Base-by-base conservation (phyloP, 2,888 invertebrate species). In the Antheraea assamensis region DNA sequence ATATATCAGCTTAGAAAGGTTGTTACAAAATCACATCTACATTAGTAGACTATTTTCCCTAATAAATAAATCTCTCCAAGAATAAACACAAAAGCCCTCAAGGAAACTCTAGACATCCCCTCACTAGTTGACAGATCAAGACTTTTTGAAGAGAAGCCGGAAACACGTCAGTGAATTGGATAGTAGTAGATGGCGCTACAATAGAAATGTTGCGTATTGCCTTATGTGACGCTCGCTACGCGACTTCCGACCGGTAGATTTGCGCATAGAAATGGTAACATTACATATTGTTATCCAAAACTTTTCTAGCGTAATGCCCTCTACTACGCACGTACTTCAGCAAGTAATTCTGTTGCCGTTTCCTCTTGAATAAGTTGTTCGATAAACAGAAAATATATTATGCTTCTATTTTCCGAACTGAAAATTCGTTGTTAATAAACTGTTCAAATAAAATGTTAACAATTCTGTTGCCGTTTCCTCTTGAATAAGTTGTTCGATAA, bases 251-350 rank as follows among this genome's bases (percentile, higher is more conserved):
- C 77, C 83, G 87, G 88, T 88, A 88, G 86, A 87, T 87, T 85
- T 86, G 79, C 91, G 94, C 94, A 94, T 94, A 94, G 87, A 92
- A 94, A 94, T 93, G 91, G 93, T 92, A 91, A 88, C 90, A 94
- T 94, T 94, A 94, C 82, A 87, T 87, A 92, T 94, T 94, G 93
- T 94, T 91, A 92, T 85, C 86, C 87, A 88, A 93, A 94, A 94
- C 89, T 94, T 94, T 92, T 84, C 83, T 85, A 86, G 88, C 87
- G 84, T 90, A 92, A 91, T 92, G 88, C 90, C 87, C 91, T 90
- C 87, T 85, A 86, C 84, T 85, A 78, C 84, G 81, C 83, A 83
- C 85, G 87, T 88, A 89, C 90, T 90, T 88, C 89, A 89, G 82
- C 83, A 84, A 83, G 87, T 88, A 88, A 87, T 89, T 88, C 87